Conservation (phyloP, 1,140 invertebrate species). For the Dendrolimus kikuchii region DNA sequence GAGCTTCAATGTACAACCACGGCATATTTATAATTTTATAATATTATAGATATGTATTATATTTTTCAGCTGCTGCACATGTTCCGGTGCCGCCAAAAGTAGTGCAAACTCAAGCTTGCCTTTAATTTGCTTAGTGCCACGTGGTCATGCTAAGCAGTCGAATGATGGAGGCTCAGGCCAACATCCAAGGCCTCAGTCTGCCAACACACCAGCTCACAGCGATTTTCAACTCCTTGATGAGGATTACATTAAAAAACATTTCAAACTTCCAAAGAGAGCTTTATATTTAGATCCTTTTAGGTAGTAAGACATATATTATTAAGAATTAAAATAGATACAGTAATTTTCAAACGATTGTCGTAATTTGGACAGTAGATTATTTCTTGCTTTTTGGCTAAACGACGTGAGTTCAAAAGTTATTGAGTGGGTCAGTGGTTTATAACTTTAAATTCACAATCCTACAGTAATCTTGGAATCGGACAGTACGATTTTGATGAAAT, state of each 20-base stretch:
- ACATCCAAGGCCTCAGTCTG: constrained; percentile 7
- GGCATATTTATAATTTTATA: too few relatives aligned
- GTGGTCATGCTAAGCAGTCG: constrained; percentile 17
- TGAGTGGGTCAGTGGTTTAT: too few relatives aligned
- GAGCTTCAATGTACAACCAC: too few relatives aligned
- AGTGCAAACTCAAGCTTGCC: constrained; percentile 26
- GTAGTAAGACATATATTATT: constrained; percentile 12
- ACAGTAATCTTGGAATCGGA: too few relatives aligned
- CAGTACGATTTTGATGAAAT: too few relatives aligned
- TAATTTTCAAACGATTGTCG: too few relatives aligned
- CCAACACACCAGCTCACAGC: constrained; percentile 6
- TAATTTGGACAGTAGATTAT: too few relatives aligned
- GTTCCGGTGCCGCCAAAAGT: constrained; percentile 14
- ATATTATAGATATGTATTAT: too few relatives aligned
- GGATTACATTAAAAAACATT: constrained; percentile 49
- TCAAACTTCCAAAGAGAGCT: constrained; percentile 42
- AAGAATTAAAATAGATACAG: too few relatives aligned
- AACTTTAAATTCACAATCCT: too few relatives aligned
- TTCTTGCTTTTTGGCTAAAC: too few relatives aligned
- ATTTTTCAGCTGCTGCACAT: constrained; percentile 33
- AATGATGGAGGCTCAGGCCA: neutral
- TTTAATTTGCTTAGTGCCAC: constrained; percentile 46
- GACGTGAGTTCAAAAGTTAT: too few relatives aligned
- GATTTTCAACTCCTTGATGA: constrained; percentile 42
- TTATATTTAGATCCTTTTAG: constrained; percentile 52